Evolutionary conservation across 2,888 invertebrate genomes (phyloP), one percentile per base, ranked within the genome.

Genomic region (Synergus itoensis): DNA sequence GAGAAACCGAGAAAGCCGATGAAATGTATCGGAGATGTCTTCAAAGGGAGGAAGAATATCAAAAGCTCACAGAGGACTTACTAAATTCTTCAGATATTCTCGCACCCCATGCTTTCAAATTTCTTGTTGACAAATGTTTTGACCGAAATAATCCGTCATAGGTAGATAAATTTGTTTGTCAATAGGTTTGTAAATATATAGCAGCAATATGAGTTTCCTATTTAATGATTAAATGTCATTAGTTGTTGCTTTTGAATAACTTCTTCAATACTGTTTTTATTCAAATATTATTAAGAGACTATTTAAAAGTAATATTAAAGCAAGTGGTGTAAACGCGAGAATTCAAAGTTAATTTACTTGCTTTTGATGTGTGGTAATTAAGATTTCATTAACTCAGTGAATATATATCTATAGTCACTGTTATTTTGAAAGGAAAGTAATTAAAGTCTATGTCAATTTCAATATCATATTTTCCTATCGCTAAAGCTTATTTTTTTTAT

Each of bases 1-100:
- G 53, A n/a, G 81, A 84, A 77, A 60, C 11, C 1, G 81, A 83
- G 12, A 78, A 84, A 77, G 80, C 81, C 14, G 81, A 84, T 77
- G 36, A 79, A 45, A 82, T 82, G 78, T 82, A 84, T 65, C 81
- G 81, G 65, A 81, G 77, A 28, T 48, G 64, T 63, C 60, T 82
- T 11, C 76, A 82, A 79, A 53, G 79, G 64, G 80, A 84, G 5
- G 45, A 81, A 36, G 78, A 83, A 76, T 84, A 84, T 63, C 57
- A 80, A 36, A 82, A 69, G 18, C 43, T 64, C 21, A 64, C 4
- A 4, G 64, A 77, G 4, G 62, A 77, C 16, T 73, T 73, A n/a
- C n/a, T 73, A 16, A 73, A 73, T 48, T 73, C 69, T 69, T 48
- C 21, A 69, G 36, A 53, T 73, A 53, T 53, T 57, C 53, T 53